Evolutionary conservation across 2,113 vertebrate species (phyloP).

Genomic region (Myrmecobius fasciatus): DNA sequence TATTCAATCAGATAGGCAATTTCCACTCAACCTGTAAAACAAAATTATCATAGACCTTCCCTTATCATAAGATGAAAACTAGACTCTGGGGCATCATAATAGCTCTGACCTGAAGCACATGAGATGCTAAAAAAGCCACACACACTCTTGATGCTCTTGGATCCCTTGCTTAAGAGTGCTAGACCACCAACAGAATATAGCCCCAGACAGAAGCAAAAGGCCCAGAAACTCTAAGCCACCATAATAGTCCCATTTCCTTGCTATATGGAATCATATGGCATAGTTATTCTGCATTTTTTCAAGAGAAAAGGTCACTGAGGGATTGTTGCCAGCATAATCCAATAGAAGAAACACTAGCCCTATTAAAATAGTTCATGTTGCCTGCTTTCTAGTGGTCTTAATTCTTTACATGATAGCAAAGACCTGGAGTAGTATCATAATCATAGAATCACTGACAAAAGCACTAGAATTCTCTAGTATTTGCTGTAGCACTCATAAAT

Average conservation of each 20-base stretch:
- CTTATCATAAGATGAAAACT: neutral
- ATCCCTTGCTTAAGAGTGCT: neutral
- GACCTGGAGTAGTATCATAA: neutral
- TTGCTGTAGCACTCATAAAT: neutral
- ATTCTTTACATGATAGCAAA: neutral
- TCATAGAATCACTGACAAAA: neutral
- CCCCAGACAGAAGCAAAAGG: neutral
- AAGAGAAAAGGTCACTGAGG: neutral
- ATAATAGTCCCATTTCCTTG: neutral
- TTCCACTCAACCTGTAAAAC: neutral
- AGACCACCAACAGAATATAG: neutral
- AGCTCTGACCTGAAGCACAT: neutral
- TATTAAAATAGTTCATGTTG: neutral
- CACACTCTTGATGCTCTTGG: neutral
- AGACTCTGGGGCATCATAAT: neutral
- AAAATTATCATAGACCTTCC: neutral
- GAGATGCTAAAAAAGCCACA: neutral
- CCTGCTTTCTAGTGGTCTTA: neutral
- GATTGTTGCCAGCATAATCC: neutral
- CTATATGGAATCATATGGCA: neutral
- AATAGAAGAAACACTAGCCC: neutral
- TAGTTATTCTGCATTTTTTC: neutral
- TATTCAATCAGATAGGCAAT: neutral
- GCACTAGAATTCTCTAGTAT: neutral
- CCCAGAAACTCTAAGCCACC: neutral